phyloP scores from a whole-genome alignment of 2,113 vertebrate species.

The Prionailurus bengalensis region DNA sequence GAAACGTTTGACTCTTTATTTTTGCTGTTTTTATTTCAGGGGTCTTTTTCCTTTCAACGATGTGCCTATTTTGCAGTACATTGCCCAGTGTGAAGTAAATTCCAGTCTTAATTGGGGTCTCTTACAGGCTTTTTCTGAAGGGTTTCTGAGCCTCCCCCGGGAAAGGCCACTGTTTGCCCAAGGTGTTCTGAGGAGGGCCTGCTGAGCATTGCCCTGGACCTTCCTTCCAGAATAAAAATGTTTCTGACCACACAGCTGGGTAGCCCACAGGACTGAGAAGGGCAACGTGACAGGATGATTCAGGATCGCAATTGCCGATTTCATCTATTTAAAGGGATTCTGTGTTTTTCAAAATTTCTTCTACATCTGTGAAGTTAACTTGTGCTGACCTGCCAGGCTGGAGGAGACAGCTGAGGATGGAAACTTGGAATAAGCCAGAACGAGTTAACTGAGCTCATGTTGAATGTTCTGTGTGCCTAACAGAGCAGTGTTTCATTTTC shows the following conservation, averaged over 20 bases:
- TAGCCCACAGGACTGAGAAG: not conserved
- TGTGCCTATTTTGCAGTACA: not conserved
- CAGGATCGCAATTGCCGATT: not conserved
- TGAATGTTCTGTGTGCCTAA: conserved; percentile 77
- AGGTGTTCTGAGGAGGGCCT: not conserved
- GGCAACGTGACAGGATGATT: not conserved
- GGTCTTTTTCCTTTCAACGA: conserved; percentile 32
- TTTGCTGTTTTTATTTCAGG: conserved; percentile 46
- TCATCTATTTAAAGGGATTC: conserved; percentile 9
- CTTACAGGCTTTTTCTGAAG: conserved; percentile 58
- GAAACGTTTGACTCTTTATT: conserved; percentile 74
- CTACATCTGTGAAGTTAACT: conserved; percentile 32
- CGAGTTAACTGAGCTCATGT: conserved; percentile 52
- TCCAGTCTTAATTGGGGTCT: conserved; percentile 5
- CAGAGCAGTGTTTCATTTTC: conserved; percentile 66
- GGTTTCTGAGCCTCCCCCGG: not conserved
- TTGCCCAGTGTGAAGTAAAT: not conserved
- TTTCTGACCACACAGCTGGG: not conserved
- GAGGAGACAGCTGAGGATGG: conserved; percentile 42
- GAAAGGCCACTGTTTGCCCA: not conserved
- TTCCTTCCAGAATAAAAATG: not conserved
- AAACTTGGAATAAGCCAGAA: conserved; percentile 35
- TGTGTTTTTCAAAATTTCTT: conserved; percentile 58
- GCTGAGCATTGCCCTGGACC: not conserved
- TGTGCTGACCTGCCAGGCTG: conserved; percentile 33